Percentiles rank a stretch among this genome's conserved stretches.
These are phyloP conservation scores for Corynorhinus townsendii DNA, from an alignment of 2,113 vertebrate species.

Conservation along the genomic window DNA sequence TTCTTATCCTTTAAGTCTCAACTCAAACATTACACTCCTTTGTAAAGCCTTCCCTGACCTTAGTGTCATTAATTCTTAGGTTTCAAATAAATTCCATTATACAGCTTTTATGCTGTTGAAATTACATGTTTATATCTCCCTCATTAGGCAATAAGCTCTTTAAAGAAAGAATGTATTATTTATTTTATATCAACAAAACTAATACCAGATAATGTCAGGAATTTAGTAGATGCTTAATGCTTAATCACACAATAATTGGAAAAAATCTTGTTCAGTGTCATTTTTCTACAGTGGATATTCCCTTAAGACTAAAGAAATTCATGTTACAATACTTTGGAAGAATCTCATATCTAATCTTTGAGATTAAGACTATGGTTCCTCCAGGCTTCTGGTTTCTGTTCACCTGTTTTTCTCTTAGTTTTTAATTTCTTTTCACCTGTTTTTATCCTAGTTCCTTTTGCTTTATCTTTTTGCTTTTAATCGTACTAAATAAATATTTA, in stretches of 20 bases:
- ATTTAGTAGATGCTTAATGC: background rate
- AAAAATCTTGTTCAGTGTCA: background rate
- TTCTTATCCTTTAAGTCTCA: background rate
- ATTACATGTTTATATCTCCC: background rate
- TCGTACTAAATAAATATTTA: background rate
- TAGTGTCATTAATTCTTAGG: background rate
- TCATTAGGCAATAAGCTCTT: background rate
- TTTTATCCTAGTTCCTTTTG: background rate
- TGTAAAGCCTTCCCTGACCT: background rate
- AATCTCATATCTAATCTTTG: background rate
- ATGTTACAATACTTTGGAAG: background rate
- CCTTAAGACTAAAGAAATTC: background rate
- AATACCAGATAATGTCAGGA: background rate
- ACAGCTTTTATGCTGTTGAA: background rate
- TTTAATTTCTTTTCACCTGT: background rate
- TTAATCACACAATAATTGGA: background rate
- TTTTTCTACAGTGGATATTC: background rate
- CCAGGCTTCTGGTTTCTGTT: background rate
- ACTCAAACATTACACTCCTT: background rate
- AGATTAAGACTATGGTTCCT: background rate
- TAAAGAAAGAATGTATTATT: background rate
- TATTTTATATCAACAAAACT: background rate
- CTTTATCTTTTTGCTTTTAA: background rate
- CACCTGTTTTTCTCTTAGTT: background rate
- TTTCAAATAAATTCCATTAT: background rate